Percentiles rank a stretch among this genome's conserved stretches.
Conservation (phyloP, 2,888 invertebrate species). For the Diarsia mendica region DNA sequence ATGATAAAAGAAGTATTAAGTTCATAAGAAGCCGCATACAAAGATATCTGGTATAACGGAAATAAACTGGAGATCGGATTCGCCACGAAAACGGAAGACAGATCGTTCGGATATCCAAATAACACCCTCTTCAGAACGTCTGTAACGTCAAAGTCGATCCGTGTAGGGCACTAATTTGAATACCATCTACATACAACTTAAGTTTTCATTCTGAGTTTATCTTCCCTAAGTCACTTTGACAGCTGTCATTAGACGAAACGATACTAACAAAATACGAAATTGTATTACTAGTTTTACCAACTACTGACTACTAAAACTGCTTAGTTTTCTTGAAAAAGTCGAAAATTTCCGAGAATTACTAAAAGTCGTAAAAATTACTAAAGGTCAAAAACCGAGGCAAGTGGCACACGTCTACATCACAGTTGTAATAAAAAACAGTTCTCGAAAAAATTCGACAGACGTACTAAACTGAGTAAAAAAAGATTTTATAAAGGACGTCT, state of each 20-base stretch:
- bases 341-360: neutral
- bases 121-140: slow-evolving; percentile 76
- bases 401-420: neutral
- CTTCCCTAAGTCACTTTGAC: too few relatives aligned
- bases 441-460: neutral
- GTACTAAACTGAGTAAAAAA: neutral
- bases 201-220: slow-evolving; percentile 1
- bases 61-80: slow-evolving; percentile 76
- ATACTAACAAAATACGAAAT: neutral
- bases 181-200: slow-evolving; percentile 56
- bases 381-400: neutral
- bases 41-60: slow-evolving; percentile 68
- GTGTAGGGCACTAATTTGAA: slow-evolving; percentile 75
- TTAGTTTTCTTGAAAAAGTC: neutral
- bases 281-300: neutral
- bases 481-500: neutral
- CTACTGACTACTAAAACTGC: neutral
- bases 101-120: slow-evolving; percentile 73
- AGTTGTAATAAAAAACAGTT: neutral
- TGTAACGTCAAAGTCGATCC: slow-evolving; percentile 76
- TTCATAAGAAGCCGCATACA: slow-evolving; percentile 40
- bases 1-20: slow-evolving; percentile 51
- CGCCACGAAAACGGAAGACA: slow-evolving; percentile 69
- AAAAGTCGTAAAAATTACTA: neutral
- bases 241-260: neutral